A percentile compares a stretch with the other conserved stretches of the same genome.
Conservation (phyloP, 2,888 invertebrate species). For the Eugnorisma glareosa region DNA sequence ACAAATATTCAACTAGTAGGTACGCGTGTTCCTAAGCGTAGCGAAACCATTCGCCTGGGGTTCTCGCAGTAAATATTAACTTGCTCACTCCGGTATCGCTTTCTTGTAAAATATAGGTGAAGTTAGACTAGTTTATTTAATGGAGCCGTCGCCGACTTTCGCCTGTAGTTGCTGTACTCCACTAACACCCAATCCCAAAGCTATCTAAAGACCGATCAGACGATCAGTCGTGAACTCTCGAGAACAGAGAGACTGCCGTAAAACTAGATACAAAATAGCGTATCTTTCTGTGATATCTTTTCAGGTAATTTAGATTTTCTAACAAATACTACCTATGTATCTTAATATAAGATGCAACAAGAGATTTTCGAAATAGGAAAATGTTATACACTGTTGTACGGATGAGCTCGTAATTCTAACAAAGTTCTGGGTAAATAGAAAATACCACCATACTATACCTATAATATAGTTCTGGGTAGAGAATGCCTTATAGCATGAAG, state of each 20-base stretch:
- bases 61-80: slow-evolving; percentile 78
- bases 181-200: slow-evolving; percentile 74
- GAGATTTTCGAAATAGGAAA: neutral
- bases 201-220: slow-evolving; percentile 77
- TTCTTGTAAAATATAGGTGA: slow-evolving; percentile 82
- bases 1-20: slow-evolving; percentile 62
- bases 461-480: too few species aligned
- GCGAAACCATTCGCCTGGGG: slow-evolving; percentile 56
- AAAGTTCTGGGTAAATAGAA: neutral
- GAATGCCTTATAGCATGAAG: too few species aligned
- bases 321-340: neutral
- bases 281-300: neutral
- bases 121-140: slow-evolving; percentile 83
- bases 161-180: slow-evolving; percentile 61
- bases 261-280: slow-evolving; percentile 29
- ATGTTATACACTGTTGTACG: neutral
- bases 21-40: slow-evolving; percentile 51
- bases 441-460: too few species aligned
- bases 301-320: neutral
- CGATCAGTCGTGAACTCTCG: slow-evolving; percentile 54
- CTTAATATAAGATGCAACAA: neutral
- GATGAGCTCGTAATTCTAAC: neutral
- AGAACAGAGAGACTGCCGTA: slow-evolving; percentile 17
- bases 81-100: slow-evolving; percentile 74
- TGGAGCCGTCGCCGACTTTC: slow-evolving; percentile 78